Base-by-base conservation (phyloP, 1,140 invertebrate species). In the Aradophagus sp. region DNA sequence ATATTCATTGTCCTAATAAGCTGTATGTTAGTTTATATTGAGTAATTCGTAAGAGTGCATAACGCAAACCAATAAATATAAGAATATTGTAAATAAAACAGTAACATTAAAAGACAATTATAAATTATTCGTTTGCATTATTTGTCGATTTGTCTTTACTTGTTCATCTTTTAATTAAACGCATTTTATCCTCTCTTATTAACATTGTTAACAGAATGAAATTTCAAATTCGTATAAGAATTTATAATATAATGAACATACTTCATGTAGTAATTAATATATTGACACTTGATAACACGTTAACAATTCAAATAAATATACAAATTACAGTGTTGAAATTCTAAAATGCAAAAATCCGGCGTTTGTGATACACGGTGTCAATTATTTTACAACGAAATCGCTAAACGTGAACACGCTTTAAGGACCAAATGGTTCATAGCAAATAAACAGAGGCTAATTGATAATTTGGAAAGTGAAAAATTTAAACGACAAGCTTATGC, bases 81-180 rank as follows among this genome's bases (percentile, higher is more conserved):
- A 74, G 47, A 76, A 70, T 73, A 70, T 70, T 78, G 75, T 76
- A 77, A 59, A 79, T 77, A 77, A 68, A 66, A 53, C 66, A 41
- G 48, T 23, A 69, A 66, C 39, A 69, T 66, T 53, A 71, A 65
- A 59, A 71, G 19, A 52, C 14, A 53, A 47, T 34, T 50, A 48
- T 56, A 17, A 50, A 50, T 65, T 8, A 47, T 2, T 13, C 17
- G 16, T 34, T 34, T 23, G 35, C 26, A 36, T 29, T 15, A n/a
- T 31, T 31, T 23, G 4, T n/a, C n/a, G n/a, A n/a, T n/a, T n/a
- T n/a, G n/a, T n/a, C n/a, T n/a, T n/a, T n/a, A n/a, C n/a, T n/a
- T n/a, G n/a, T n/a, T n/a, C n/a, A n/a, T n/a, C n/a, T n/a, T n/a
- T n/a, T n/a, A n/a, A n/a, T n/a, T n/a, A n/a, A n/a, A n/a, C n/a